Evolutionary conservation across 2,113 vertebrate genomes (phyloP).

Genomic region (Pterocles gutturalis): DNA sequence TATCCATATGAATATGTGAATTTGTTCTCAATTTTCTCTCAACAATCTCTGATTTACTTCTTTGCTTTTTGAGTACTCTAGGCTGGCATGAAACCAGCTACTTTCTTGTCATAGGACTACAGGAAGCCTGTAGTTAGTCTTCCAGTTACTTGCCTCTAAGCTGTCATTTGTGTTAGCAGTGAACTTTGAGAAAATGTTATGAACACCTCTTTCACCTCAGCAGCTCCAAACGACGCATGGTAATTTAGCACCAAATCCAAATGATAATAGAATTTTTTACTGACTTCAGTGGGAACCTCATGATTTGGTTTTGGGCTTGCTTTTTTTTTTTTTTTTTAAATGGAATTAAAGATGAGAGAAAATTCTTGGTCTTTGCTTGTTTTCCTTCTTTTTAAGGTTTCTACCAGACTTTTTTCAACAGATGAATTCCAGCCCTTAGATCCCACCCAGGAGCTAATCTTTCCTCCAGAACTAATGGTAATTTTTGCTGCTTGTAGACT

Average conservation of each 20-base stretch:
- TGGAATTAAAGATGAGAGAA: not conserved
- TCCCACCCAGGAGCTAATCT: slow-evolving; percentile 85
- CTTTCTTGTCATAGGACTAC: not conserved
- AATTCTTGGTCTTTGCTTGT: not conserved
- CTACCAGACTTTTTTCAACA: slow-evolving; percentile 69
- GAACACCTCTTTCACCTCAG: not conserved
- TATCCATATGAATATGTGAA: not conserved
- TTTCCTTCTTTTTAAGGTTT: slow-evolving; percentile 30
- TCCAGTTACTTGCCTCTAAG: not conserved
- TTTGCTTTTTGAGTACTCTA: not conserved
- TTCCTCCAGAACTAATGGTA: slow-evolving; percentile 86
- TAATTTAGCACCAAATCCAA: not conserved
- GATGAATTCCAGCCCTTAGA: slow-evolving; percentile 81
- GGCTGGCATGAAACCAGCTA: not conserved
- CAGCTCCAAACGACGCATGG: not conserved
- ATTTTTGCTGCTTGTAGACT: not conserved
- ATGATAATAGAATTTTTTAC: not conserved
- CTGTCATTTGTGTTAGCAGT: not conserved
- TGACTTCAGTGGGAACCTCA: not conserved
- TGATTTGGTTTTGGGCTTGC: not conserved
- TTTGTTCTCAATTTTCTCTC: not conserved
- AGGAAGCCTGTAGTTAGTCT: not conserved
- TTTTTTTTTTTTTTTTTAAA: not conserved
- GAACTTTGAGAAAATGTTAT: not conserved
- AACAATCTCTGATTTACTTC: not conserved